Evolutionary conservation across 2,113 vertebrate species (phyloP), one percentile per base, ranked within the genome.

Genomic region (Nothobranchius kuhntae): DNA sequence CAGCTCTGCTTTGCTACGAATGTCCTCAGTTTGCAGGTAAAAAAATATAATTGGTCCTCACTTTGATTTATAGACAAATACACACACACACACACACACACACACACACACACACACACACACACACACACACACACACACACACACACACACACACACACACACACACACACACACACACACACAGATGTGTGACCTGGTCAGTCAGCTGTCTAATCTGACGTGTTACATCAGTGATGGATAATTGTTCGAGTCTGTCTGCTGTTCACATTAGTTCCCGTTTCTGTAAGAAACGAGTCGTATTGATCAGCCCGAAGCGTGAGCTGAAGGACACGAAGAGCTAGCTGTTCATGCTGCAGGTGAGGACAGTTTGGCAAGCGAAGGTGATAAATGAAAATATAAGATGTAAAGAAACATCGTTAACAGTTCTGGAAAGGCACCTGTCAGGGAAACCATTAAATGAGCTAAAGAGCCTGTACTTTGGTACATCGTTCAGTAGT

Each of bases 251-350:
- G n/a, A n/a, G n/a, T 8, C 35, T 46, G 46, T 44, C 56, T 26
- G 35, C 11, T 58, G 38, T 78, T 73, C 57, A 61, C 36, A 58
- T 75, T 42, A 30, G 15, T n/a, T 71, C 48, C 44, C 44, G 10
- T 72, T n/a, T 73, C 40, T 10, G 3, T 73, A 65, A 55, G 14
- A 70, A 50, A 68, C 71, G 82, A 78, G 64, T 88, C 78, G 78
- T 24, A 42, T 14, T 62, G 73, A 53, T 62, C 69, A 54, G 61
- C 55, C 54, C 24, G 53, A 15, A 67, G 72, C 59, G 58, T 72
- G 75, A 15, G 53, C 73, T 68, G 7, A 21, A 75, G 64, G 78
- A 77, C 77, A 65, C 53, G 51, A 68, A 53, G 65, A 71, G 75
- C 52, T 74, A 81, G 62, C 80, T 74, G 66, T 76, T 59, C 61